Conservation (phyloP, 2,888 invertebrate genomes). For the Hyposoter dolosus region DNA sequence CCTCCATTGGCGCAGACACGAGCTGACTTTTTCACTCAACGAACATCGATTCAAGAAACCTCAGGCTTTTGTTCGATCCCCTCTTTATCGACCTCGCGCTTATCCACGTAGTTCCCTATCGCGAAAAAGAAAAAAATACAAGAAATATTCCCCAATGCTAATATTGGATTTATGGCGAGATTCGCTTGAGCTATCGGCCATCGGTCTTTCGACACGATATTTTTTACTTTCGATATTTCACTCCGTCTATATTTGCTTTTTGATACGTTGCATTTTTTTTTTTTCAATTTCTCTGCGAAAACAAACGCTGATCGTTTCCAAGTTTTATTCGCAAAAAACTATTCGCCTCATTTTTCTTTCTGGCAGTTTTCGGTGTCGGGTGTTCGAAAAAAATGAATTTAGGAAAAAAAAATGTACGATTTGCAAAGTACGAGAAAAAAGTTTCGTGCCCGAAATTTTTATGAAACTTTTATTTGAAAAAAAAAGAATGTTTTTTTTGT, state of each 20-base stretch:
- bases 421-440: neutral
- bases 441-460: neutral
- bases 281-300: neutral
- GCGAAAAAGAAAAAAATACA: neutral
- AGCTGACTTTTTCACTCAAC: neutral
- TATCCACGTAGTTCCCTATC: neutral
- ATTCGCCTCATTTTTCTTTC: neutral
- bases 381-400: too few species aligned
- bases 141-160: neutral
- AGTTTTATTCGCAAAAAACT: neutral
- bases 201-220: neutral
- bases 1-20: slow-evolving; percentile 21
- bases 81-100: neutral
- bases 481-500: neutral
- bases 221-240: neutral
- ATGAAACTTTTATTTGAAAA: neutral
- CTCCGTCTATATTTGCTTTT: neutral
- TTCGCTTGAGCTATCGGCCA: neutral
- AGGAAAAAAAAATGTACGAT: neutral
- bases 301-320: neutral
- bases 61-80: slow-evolving; percentile 10
- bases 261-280: slow-evolving; percentile 2
- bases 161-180: slow-evolving; percentile 10
- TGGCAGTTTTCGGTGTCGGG: neutral
- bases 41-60: slow-evolving; percentile 14